Evolutionary conservation across 2,888 invertebrate species (phyloP).

Genomic region (Rhagonycha lutea): DNA sequence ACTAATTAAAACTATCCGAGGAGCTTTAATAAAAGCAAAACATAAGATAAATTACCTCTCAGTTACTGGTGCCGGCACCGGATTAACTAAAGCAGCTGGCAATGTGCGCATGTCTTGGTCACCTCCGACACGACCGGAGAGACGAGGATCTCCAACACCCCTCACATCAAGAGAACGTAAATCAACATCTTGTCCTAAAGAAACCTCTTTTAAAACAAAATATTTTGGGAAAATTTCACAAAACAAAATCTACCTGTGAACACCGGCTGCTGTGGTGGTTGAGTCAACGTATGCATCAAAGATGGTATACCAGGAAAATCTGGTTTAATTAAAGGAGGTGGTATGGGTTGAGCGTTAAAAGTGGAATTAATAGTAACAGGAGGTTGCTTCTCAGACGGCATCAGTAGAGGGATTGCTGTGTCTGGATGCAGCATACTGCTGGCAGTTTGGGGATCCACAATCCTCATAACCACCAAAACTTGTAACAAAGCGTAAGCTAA

Average conservation of each 20-base stretch:
- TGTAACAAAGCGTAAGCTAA: conserved; percentile 95
- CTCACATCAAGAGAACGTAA: conserved; percentile 61
- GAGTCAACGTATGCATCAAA: conserved; percentile 44
- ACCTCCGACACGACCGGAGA: conserved; percentile 52
- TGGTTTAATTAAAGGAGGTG: neutral
- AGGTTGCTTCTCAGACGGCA: conserved; percentile 61
- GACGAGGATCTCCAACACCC: conserved; percentile 48
- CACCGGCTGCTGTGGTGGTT: conserved; percentile 39
- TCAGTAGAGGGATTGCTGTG: conserved; percentile 71
- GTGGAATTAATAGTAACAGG: conserved; percentile 50
- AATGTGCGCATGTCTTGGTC: conserved; percentile 81
- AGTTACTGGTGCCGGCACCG: conserved; percentile 43
- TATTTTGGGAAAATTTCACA: neutral
- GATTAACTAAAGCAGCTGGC: conserved; percentile 48
- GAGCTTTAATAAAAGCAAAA: no score
- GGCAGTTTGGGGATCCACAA: conserved; percentile 94
- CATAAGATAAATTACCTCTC: conserved; percentile 47
- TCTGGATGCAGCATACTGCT: conserved; percentile 87
- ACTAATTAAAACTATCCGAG: no score
- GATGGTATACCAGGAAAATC: conserved; percentile 10
- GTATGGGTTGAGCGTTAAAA: conserved; percentile 36
- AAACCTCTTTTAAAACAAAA: neutral
- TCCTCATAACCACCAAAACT: conserved; percentile 98
- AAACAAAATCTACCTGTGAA: conserved; percentile 22
- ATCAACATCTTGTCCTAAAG: conserved; percentile 64